These are phyloP conservation scores for Diorhabda sublineata DNA, from an alignment of 1,140 invertebrate genomes.

Conservation along the genomic window DNA sequence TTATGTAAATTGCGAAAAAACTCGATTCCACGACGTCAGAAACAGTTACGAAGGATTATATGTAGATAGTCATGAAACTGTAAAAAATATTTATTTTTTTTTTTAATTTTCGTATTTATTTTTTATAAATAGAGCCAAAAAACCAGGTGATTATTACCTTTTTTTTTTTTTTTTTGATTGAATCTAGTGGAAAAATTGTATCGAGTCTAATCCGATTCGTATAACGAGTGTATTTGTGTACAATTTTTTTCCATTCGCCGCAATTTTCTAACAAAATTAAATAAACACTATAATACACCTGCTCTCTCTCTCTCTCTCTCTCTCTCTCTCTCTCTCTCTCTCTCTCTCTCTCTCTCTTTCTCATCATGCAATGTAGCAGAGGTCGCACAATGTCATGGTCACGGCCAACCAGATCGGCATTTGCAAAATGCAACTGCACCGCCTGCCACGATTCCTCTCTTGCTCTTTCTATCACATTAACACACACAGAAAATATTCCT, in stretches of 20 bases:
- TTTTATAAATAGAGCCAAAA: neutral
- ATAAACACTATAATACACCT: neutral
- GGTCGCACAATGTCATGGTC: constrained; percentile 46
- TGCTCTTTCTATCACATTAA: neutral
- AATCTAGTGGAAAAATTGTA: neutral
- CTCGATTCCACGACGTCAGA: too few relatives aligned
- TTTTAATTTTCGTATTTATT: too few relatives aligned
- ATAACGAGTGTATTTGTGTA: neutral
- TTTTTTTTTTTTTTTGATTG: neutral
- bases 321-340: constrained; percentile 4
- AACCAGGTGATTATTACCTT: neutral
- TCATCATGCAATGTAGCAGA: constrained; percentile 25
- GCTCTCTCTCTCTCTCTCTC: neutral
- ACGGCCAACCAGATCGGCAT: constrained; percentile 44
- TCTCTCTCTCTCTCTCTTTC: constrained; percentile 17
- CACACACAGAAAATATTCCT: too few relatives aligned
- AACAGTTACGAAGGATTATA: too few relatives aligned
- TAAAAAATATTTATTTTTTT: too few relatives aligned
- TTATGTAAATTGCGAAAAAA: too few relatives aligned
- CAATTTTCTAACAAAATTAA: neutral
- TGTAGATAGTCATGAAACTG: too few relatives aligned
- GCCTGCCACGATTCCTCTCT: constrained; percentile 7
- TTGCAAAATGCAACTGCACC: constrained; percentile 43
- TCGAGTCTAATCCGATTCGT: neutral
- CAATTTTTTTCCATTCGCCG: neutral